Percentiles rank a stretch among this genome's conserved stretches.
phyloP scores from a whole-genome alignment of 2,888 invertebrate genomes.

The Baccha elongata region DNA sequence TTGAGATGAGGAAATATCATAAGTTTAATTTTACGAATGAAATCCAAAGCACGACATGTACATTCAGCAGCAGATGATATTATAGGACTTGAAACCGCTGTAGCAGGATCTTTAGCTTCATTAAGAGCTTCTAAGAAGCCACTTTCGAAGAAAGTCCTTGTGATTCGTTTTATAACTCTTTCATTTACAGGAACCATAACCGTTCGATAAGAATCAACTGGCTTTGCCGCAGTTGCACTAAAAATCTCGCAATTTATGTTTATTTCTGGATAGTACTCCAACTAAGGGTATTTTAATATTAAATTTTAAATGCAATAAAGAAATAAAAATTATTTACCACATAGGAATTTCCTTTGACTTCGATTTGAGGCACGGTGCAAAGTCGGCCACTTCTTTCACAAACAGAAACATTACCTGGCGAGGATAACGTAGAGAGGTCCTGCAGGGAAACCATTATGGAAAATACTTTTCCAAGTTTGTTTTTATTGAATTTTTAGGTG shows the following conservation, averaged over 20 bases:
- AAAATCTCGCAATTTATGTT: slow-evolving; percentile 86
- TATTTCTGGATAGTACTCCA: slow-evolving; percentile 87
- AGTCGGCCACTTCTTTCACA: slow-evolving; percentile 87
- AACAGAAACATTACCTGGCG: slow-evolving; percentile 84
- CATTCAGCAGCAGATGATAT: slow-evolving; percentile 84
- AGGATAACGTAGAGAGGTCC: slow-evolving; percentile 83
- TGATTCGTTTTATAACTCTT: slow-evolving; percentile 88
- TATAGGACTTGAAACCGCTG: slow-evolving; percentile 80
- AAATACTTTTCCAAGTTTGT: neutral
- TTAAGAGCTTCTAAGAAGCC: slow-evolving; percentile 88
- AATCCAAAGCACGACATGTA: slow-evolving; percentile 84
- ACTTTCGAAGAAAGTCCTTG: slow-evolving; percentile 89
- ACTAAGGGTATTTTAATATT: slow-evolving; percentile 78
- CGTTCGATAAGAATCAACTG: slow-evolving; percentile 83
- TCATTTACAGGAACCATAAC: slow-evolving; percentile 87
- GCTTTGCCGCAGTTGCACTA: slow-evolving; percentile 78
- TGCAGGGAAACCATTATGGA: slow-evolving; percentile 83
- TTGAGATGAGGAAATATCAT: slow-evolving; percentile 85
- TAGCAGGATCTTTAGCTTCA: slow-evolving; percentile 84
- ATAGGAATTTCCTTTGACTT: slow-evolving; percentile 77
- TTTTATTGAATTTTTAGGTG: too few species aligned
- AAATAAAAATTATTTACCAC: slow-evolving; percentile 82
- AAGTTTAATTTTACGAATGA: slow-evolving; percentile 84
- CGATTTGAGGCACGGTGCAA: slow-evolving; percentile 84
- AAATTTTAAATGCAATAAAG: neutral